These are phyloP conservation scores for Verasper variegatus DNA, from an alignment of 2,113 vertebrate genomes.

Conservation along the genomic window DNA sequence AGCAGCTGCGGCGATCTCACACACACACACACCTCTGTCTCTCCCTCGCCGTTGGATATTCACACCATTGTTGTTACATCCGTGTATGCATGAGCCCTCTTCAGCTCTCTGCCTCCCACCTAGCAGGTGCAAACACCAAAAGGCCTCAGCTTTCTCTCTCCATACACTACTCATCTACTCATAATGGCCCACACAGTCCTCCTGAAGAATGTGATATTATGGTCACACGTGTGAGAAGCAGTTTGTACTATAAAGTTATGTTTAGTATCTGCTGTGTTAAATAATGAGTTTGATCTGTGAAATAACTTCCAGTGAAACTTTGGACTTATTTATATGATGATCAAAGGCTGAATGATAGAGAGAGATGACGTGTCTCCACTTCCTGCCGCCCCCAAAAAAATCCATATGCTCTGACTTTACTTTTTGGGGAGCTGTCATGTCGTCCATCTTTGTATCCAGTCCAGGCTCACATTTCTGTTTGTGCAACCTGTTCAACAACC, in stretches of 20 bases:
- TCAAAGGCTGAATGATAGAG: too few species aligned
- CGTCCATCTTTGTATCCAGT: too few species aligned
- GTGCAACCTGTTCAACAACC: background rate
- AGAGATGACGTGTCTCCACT: too few species aligned
- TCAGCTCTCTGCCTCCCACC: conserved; percentile 61
- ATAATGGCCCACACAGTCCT: conserved; percentile 38
- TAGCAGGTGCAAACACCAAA: conserved; percentile 72
- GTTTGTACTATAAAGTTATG: conserved; percentile 41
- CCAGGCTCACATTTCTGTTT: background rate
- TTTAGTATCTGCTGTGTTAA: conserved; percentile 9
- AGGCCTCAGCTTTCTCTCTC: conserved; percentile 42
- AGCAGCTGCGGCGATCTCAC: conserved; percentile 63
- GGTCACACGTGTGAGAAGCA: conserved; percentile 32
- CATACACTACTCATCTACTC: conserved; percentile 51
- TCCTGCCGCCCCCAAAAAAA: too few species aligned
- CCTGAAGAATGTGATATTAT: conserved; percentile 49
- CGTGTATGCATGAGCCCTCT: conserved; percentile 56
- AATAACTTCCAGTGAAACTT: conserved; percentile 6
- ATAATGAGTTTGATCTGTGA: too few species aligned
- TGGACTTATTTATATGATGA: too few species aligned
- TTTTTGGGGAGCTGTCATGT: too few species aligned
- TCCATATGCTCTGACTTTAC: background rate
- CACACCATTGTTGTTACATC: conserved; percentile 56
- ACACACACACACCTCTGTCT: conserved; percentile 13
- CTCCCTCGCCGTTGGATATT: conserved; percentile 37